phyloP scores from a whole-genome alignment of 2,888 invertebrate genomes.

The Agriopis aurantiaria region DNA sequence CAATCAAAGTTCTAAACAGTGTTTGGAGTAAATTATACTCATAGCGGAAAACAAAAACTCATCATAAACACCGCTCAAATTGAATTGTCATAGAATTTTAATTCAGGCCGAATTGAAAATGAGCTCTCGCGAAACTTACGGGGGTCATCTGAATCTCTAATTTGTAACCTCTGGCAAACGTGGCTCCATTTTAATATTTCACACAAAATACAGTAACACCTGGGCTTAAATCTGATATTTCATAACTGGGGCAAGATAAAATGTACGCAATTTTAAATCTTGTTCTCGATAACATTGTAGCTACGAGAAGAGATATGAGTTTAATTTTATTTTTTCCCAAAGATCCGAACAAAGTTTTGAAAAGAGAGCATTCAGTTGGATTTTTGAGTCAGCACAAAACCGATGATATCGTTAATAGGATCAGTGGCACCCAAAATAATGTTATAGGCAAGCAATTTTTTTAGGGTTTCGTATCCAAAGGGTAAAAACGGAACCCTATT shows the following conservation, averaged over 20 bases:
- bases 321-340: not conserved
- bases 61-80: constrained; percentile 37
- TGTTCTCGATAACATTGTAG: constrained; percentile 28
- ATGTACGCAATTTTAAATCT: constrained; percentile 50
- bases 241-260: constrained; percentile 58
- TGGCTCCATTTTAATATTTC: constrained; percentile 72
- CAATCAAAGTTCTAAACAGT: constrained; percentile 19
- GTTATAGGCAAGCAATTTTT: no score
- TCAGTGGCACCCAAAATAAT: not conserved
- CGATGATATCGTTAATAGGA: not conserved
- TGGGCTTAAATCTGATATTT: constrained; percentile 67
- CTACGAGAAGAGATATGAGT: constrained; percentile 10
- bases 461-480: no score
- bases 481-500: no score
- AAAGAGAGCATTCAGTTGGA: not conserved
- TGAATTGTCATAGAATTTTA: constrained; percentile 49
- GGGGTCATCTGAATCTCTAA: constrained; percentile 69
- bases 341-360: not conserved
- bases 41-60: constrained; percentile 33
- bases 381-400: not conserved
- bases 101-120: constrained; percentile 50
- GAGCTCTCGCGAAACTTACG: constrained; percentile 50
- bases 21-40: constrained; percentile 27
- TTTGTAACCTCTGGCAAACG: constrained; percentile 65
- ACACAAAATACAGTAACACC: constrained; percentile 73